Percentiles rank a stretch among this genome's conserved stretches.
Evolutionary conservation across 2,888 invertebrate species (phyloP).

Genomic region (Mimachlamys varia): DNA sequence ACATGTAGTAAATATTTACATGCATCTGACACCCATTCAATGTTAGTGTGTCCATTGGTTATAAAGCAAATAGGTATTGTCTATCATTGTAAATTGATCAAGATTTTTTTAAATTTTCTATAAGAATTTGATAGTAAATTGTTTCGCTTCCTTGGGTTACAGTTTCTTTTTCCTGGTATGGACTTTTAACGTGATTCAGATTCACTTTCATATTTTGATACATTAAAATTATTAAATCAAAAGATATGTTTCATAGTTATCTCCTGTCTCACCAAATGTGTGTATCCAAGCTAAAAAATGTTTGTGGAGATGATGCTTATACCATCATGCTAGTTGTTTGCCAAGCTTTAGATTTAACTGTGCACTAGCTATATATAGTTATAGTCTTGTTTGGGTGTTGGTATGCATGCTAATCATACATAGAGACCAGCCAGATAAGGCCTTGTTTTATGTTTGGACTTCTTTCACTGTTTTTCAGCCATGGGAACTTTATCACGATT

Average conservation of each 20-base stretch:
- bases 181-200: no score
- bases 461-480: constrained; percentile 81
- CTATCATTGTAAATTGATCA: no score
- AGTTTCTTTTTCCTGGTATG: no score
- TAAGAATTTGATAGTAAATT: no score
- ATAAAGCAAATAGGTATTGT: no score
- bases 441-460: constrained; percentile 23
- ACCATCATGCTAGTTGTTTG: not conserved
- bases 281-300: not conserved
- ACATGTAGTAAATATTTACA: no score
- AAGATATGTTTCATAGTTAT: not conserved
- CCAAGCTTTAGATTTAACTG: not conserved
- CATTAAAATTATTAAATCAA: not conserved
- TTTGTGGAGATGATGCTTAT: not conserved
- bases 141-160: no score
- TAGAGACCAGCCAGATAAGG: not conserved
- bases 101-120: no score
- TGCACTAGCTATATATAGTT: not conserved
- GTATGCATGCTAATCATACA: not conserved
- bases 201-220: not conserved
- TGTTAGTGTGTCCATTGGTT: no score
- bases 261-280: not conserved
- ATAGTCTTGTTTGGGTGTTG: not conserved
- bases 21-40: no score
- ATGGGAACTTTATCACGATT: constrained; percentile 98